A percentile compares a stretch with the other conserved stretches of the same genome.
These are phyloP conservation scores for Ascidia mentula DNA, from an alignment of 23 tunicate species.

Conservation along the genomic window DNA sequence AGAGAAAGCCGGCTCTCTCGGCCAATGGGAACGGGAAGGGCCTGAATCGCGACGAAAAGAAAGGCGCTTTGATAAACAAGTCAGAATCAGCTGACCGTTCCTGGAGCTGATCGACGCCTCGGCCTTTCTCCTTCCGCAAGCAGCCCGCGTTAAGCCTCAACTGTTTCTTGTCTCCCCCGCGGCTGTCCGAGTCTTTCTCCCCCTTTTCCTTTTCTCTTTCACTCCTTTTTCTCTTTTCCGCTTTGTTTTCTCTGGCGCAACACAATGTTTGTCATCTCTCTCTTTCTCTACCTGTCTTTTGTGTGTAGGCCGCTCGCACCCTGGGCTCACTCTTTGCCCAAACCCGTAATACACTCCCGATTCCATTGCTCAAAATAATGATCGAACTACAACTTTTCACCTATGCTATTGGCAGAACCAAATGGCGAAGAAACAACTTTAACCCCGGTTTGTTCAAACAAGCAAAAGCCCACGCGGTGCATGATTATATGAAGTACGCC, in stretches of 20 bases:
- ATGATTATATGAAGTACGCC: too few species aligned
- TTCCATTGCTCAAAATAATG: too few species aligned
- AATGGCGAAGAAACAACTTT: too few species aligned
- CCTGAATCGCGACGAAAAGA: neutral
- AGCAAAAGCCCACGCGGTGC: too few species aligned
- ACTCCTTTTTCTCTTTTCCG: neutral
- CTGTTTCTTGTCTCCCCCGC: neutral
- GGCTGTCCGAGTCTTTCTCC: neutral
- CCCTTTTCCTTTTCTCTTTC: neutral
- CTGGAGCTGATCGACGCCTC: neutral
- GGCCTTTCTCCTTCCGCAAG: neutral
- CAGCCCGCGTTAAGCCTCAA: neutral
- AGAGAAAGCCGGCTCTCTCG: neutral
- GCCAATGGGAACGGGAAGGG: neutral
- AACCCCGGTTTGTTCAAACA: too few species aligned
- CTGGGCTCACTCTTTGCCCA: too few species aligned
- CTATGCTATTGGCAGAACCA: too few species aligned
- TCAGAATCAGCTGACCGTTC: constrained; percentile 8
- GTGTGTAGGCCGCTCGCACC: too few species aligned
- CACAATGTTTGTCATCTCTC: too few species aligned
- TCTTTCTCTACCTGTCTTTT: too few species aligned
- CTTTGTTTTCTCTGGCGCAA: constrained; percentile 11
- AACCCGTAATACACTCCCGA: too few species aligned
- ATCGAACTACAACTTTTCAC: too few species aligned
- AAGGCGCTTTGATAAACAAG: neutral